Conservation (phyloP, 2,113 vertebrate species). For the Ictidomys tridecemlineatus region DNA sequence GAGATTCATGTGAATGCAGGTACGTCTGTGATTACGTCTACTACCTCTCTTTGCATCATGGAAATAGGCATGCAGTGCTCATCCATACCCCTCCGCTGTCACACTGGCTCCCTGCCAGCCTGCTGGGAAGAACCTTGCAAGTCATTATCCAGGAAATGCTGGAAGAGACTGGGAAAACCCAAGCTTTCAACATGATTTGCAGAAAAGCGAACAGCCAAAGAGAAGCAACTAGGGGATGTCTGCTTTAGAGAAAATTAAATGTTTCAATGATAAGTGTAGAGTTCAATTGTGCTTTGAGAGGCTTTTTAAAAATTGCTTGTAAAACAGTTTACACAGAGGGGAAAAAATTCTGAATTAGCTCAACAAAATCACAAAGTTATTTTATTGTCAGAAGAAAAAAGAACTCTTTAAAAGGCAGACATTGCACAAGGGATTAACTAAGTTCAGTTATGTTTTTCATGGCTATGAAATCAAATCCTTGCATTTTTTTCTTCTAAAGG, state of each 20-base stretch:
- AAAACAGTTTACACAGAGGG: conserved; percentile 36
- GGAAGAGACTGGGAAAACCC: conserved; percentile 73
- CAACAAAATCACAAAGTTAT: conserved; percentile 22
- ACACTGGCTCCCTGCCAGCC: conserved; percentile 75
- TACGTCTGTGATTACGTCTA: conserved; percentile 93
- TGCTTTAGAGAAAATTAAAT: not conserved
- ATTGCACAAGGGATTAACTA: conserved; percentile 51
- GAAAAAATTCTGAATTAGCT: conserved; percentile 4
- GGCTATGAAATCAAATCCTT: conserved; percentile 56
- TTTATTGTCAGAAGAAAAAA: conserved; percentile 51
- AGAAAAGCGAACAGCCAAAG: not conserved
- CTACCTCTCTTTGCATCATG: conserved; percentile 89
- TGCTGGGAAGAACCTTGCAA: conserved; percentile 88
- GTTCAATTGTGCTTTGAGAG: not conserved
- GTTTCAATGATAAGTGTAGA: not conserved
- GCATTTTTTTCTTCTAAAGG: not conserved
- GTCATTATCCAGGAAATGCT: conserved; percentile 88
- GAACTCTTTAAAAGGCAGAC: conserved; percentile 34
- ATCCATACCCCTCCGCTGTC: conserved; percentile 90
- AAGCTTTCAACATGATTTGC: not conserved
- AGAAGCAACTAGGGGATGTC: not conserved
- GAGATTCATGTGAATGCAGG: conserved; percentile 79
- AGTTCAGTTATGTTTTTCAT: conserved; percentile 44
- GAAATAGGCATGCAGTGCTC: conserved; percentile 87
- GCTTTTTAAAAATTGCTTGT: not conserved